Evolutionary conservation across 1,140 invertebrate species (phyloP).

Genomic region (Neodiprion pinetum): DNA sequence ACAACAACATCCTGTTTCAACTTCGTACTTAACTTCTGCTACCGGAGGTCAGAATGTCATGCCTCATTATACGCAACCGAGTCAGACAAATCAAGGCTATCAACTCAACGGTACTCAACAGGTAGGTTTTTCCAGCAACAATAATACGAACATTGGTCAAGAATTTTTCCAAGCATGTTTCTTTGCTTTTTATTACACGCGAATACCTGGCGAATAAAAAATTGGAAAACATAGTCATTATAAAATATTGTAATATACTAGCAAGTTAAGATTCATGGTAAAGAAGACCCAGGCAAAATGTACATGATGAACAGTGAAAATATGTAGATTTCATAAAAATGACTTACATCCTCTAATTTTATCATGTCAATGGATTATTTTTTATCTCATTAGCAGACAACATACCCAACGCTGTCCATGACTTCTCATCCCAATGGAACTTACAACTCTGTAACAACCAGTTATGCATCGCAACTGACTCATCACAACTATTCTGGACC

Average conservation of each 20-base stretch:
- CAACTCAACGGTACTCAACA: conserved; percentile 57
- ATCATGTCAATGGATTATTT: conserved; percentile 19
- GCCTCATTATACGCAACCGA: conserved; percentile 53
- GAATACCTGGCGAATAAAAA: no score
- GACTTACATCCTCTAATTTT: background rate
- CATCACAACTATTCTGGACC: conserved; percentile 54
- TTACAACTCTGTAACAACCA: conserved; percentile 49
- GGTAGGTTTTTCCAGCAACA: conserved; percentile 32
- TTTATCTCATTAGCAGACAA: conserved; percentile 43
- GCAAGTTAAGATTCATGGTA: no score
- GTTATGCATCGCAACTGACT: conserved; percentile 44
- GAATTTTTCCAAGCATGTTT: conserved; percentile 39
- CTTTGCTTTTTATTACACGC: no score
- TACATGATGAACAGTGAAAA: background rate
- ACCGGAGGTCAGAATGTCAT: conserved; percentile 48
- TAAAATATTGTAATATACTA: no score
- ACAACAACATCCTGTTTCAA: conserved; percentile 48
- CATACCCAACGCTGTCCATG: conserved; percentile 55
- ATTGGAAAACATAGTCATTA: no score
- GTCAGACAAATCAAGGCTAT: conserved; percentile 48
- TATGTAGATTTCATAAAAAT: no score
- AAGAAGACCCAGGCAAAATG: conserved; percentile 44
- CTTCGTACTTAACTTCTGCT: conserved; percentile 51
- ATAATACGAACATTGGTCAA: conserved; percentile 8
- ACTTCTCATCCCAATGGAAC: conserved; percentile 54